Evolutionary conservation across 2,797 vertebrate species (phyloP), one percentile per base, ranked within the genome.

Genomic region (Dryobates pubescens): DNA sequence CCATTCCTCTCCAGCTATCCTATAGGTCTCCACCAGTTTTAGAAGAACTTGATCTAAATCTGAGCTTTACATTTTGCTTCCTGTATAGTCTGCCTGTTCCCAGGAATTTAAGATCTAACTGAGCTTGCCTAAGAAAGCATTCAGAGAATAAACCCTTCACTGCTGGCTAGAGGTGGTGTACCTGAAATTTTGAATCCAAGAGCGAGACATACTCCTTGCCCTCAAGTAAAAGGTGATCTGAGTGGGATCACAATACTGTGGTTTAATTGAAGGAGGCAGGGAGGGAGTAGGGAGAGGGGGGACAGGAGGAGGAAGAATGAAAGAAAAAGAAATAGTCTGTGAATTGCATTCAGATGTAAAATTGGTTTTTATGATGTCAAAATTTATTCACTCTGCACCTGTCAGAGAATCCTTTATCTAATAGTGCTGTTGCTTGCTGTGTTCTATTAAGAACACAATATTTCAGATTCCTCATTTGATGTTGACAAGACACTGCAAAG

Each of bases 271-370:
- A 36, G 41, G 41, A 17, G 15, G 41, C 13, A 38, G 36, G 36
- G 36, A 38, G 36, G 36, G 36, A 38, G 36, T 38, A 10, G 41
- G 41, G 14, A 5, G 41, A 43, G 41, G 41, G 14, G 6, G 6
- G 49, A 13, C 10, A 38, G 11, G 36, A 38, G 10, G 36, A 38
- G 36, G 36, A 3, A 12, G 74, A 72, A 77, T 64, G 24, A 7
- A 10, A 27, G 0, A 12, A 34, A 49, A 11, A 10, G 5, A 6
- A 27, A 0, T 10, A 34, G 12, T 7, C 32, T 54, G 29, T 36
- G 2, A 84, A 58, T 51, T 24, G 41, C 2, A 36, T 7, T 68
- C 13, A 27, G 4, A 29, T 63, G 3, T 27, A 53, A 70, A 85
- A 67, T 62, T 32, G 3, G 43, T 87, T 80, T 51, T 85, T 45